Percentiles rank a stretch among this genome's conserved stretches.
Evolutionary conservation across 2,888 invertebrate species (phyloP).

Genomic region (Chloroclystis v-ata): DNA sequence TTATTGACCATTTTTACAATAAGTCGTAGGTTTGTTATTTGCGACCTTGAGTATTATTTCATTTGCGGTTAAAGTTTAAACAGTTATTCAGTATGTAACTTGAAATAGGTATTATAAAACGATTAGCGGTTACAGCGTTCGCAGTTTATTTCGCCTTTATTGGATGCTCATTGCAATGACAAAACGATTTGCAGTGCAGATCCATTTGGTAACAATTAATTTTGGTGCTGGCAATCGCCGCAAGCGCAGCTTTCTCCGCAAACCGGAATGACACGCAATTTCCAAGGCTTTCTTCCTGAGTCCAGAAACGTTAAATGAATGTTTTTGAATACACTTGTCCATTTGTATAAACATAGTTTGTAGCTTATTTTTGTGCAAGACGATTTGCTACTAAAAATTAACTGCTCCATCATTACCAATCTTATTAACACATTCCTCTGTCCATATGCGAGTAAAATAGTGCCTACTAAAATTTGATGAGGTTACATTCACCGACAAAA

Average conservation of each 20-base stretch:
- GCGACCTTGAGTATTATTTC: not conserved
- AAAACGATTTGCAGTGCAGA: not conserved
- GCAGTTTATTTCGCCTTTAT: too few relatives aligned
- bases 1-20: conserved; percentile 1
- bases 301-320: not conserved
- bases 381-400: not conserved
- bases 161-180: too few relatives aligned
- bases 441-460: not conserved
- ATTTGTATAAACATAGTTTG: too few relatives aligned
- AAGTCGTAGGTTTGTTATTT: not conserved
- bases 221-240: conserved; percentile 24
- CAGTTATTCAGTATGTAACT: not conserved
- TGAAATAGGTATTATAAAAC: not conserved
- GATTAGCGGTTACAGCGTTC: too few relatives aligned
- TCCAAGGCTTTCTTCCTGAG: not conserved
- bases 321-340: too few relatives aligned
- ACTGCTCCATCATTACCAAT: conserved; percentile 2
- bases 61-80: not conserved
- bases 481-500: conserved; percentile 21
- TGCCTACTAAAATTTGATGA: conserved; percentile 7
- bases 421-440: conserved; percentile 9
- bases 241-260: conserved; percentile 34
- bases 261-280: conserved; percentile 30
- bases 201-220: conserved; percentile 16
- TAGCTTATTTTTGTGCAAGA: too few relatives aligned